A percentile compares a stretch with the other conserved stretches of the same genome.
Conservation (phyloP, 1,140 invertebrate genomes). For the Drosophila ohnishii region DNA sequence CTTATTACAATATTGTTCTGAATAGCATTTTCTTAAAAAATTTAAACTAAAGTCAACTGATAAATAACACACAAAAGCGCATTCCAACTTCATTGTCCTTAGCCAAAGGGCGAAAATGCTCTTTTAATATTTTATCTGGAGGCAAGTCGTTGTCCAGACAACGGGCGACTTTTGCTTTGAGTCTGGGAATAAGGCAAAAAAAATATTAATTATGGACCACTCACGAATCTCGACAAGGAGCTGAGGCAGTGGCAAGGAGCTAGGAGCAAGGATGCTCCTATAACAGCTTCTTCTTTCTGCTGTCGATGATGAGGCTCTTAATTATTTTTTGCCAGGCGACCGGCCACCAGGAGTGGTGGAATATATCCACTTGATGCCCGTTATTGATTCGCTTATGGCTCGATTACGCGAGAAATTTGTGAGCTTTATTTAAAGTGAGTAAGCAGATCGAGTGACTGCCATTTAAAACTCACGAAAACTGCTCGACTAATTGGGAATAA, state of each 20-base stretch:
- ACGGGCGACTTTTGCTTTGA: constrained; percentile 42
- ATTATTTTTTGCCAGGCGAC: constrained; percentile 49
- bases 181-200: constrained; percentile 26
- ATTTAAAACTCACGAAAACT: constrained; percentile 24
- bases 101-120: constrained; percentile 9
- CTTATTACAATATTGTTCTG: neutral
- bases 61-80: neutral
- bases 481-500: constrained; percentile 38
- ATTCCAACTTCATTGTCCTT: constrained; percentile 1
- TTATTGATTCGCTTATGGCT: constrained; percentile 51
- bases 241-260: constrained; percentile 2
- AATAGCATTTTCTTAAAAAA: neutral
- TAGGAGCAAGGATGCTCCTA: constrained; percentile 28
- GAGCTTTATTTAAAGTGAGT: constrained; percentile 33
- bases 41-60: neutral
- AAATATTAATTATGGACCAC: constrained; percentile 74
- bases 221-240: constrained; percentile 41
- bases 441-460: constrained; percentile 23
- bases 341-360: constrained; percentile 12
- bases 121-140: constrained; percentile 30
- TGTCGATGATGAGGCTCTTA: constrained; percentile 46
- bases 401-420: constrained; percentile 33
- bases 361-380: constrained; percentile 30
- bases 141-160: constrained; percentile 57
- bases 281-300: constrained; percentile 14